Percentiles rank a stretch among this genome's conserved stretches.
Conservation (phyloP, 2,888 invertebrate genomes). For the Drosophila paucipuncta region DNA sequence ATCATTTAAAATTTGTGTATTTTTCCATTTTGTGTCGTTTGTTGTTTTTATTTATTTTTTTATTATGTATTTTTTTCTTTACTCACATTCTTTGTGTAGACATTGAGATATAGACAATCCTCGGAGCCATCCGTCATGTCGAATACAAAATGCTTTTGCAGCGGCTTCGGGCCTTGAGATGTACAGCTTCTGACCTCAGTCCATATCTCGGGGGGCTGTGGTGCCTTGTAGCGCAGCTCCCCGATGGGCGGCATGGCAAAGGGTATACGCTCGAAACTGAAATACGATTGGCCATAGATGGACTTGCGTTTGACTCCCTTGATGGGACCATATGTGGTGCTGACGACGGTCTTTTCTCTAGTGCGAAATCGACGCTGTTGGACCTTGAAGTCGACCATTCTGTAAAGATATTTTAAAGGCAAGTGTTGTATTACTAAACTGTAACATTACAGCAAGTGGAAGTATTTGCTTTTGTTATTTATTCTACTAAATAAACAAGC, state of each 20-base stretch:
- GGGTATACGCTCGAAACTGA: slow-evolving; percentile 84
- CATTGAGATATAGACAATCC: slow-evolving; percentile 87
- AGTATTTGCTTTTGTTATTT: neutral
- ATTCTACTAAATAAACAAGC: neutral
- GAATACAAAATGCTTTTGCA: slow-evolving; percentile 84
- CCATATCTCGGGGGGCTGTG: slow-evolving; percentile 86
- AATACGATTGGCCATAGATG: slow-evolving; percentile 83
- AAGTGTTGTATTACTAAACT: neutral
- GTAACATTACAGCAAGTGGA: neutral
- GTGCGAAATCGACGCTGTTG: slow-evolving; percentile 81
- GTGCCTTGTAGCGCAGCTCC: slow-evolving; percentile 84
- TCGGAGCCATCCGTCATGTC: slow-evolving; percentile 86
- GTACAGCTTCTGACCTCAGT: slow-evolving; percentile 85
- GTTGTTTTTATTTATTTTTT: neutral
- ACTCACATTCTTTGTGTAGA: slow-evolving; percentile 85
- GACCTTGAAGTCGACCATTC: slow-evolving; percentile 82
- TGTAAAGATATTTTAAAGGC: slow-evolving; percentile 14
- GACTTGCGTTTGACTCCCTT: slow-evolving; percentile 84
- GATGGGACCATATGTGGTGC: slow-evolving; percentile 83
- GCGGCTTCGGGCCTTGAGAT: slow-evolving; percentile 82
- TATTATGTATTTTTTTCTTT: neutral
- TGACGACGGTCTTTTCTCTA: slow-evolving; percentile 81
- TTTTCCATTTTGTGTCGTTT: neutral
- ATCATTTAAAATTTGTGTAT: neutral
- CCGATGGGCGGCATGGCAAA: slow-evolving; percentile 84